Evolutionary conservation across 2,113 vertebrate species (phyloP), one percentile per base, ranked within the genome.

Genomic region (Forbesichthys agassizii): DNA sequence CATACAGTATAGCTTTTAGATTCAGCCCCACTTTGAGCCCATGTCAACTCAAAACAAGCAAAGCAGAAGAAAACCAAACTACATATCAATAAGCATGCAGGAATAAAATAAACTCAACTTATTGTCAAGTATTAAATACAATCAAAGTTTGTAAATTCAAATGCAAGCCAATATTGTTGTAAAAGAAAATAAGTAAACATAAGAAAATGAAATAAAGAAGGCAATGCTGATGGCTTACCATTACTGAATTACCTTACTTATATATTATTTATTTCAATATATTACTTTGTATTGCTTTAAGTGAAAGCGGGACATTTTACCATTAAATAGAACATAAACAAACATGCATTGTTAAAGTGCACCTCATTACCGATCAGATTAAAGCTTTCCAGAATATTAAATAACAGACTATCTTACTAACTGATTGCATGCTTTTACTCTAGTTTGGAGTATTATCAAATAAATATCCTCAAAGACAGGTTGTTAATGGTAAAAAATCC

Each of bases 341-440:
- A 86, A 77, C 88, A 85, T 88, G 88, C 88, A 86, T 56, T 68
- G 58, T 78, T 69, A 46, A 83, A 71, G 68, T 64, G 54, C 87
- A 82, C 55, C 75, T 69, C 36, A 76, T 60, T 64, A 33, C 66
- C 33, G 62, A 33, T 66, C 57, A 48, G 47, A 53, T 47, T 11
- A 13, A 12, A 42, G 47, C 46, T 60, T 14, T 9, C 27, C 66
- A 64, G 74, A 74, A 71, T 66, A 64, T 62, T 48, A 66, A 33
- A 13, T 63, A 55, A 60, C 11, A 27, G 63, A 49, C 69, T 69
- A 47, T 16, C 62, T 60, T 61, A 65, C 48, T 73, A n/a, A 20
- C n/a, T 64, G 71, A 79, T 49, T 55, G 55, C 86, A 86, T 82
- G 85, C 85, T 68, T 51, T 56, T 79, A 63, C 52, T 61, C 63